A percentile compares a stretch with the other conserved stretches of the same genome.
Evolutionary conservation across 2,888 invertebrate species (phyloP).

Genomic region (Argynnis bischoffii): DNA sequence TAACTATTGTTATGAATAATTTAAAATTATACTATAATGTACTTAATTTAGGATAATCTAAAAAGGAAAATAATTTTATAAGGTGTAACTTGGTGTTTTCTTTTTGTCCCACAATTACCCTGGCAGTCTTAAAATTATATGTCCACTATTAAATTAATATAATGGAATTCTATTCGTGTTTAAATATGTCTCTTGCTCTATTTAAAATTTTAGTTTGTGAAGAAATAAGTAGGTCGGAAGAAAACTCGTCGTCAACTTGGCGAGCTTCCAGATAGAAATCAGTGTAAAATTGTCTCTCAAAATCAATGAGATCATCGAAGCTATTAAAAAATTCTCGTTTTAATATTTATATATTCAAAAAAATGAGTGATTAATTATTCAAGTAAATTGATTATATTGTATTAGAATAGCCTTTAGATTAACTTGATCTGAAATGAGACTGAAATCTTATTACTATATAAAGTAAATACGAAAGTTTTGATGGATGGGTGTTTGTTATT

Average conservation of each 20-base stretch:
- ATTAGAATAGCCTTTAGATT: no score
- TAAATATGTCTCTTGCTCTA: constrained; percentile 33
- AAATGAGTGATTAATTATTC: no score
- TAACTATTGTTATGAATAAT: constrained; percentile 78
- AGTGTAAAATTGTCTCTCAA: constrained; percentile 42
- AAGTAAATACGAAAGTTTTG: no score
- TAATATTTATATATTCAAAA: constrained; percentile 4
- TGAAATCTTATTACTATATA: no score
- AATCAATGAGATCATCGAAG: constrained; percentile 38
- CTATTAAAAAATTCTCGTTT: constrained; percentile 22
- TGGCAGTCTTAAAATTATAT: no score
- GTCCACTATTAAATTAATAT: constrained; percentile 1
- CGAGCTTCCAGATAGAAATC: constrained; percentile 45
- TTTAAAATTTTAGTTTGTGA: constrained; percentile 57
- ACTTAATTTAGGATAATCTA: constrained; percentile 77
- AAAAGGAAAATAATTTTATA: constrained; percentile 77
- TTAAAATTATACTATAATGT: constrained; percentile 73
- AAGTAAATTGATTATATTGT: no score
- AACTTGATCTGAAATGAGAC: no score
- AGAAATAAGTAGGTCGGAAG: constrained; percentile 46
- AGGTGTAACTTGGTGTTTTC: constrained; percentile 58
- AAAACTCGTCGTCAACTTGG: constrained; percentile 55
- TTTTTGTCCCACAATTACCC: constrained; percentile 32
- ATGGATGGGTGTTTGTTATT: no score
- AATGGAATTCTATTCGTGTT: constrained; percentile 13